Evolutionary conservation across 2,113 vertebrate species (phyloP).

Genomic region (Scalopus aquaticus): DNA sequence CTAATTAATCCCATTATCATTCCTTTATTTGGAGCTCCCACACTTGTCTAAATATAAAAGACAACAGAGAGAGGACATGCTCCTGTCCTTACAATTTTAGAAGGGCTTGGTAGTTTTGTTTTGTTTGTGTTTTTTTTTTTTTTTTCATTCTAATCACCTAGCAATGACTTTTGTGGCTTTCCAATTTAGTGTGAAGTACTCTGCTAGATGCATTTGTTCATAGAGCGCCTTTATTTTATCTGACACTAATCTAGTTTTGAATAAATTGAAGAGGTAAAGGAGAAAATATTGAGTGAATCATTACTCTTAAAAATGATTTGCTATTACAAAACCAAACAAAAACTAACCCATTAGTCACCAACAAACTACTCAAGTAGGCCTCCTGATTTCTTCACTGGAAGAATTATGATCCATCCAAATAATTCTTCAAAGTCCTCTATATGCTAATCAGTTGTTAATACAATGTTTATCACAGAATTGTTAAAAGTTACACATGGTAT

Average conservation of each 20-base stretch:
- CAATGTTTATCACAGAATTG: neutral
- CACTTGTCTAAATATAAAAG: neutral
- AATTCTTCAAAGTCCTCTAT: neutral
- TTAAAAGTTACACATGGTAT: neutral
- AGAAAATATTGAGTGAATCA: neutral
- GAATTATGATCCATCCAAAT: neutral
- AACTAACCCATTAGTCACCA: neutral
- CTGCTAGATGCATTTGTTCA: neutral
- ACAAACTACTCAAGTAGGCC: neutral
- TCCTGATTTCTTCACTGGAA: neutral
- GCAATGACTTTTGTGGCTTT: neutral
- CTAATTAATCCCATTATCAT: neutral
- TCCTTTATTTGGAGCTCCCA: neutral
- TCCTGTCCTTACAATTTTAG: neutral
- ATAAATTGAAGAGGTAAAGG: neutral
- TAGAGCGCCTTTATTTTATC: slow-evolving; percentile 20
- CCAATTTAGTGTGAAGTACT: neutral
- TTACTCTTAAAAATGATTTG: neutral
- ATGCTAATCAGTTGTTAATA: neutral
- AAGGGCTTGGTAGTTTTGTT: neutral
- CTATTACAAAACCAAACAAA: neutral
- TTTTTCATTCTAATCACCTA: neutral
- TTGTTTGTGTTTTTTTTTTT: too few relatives aligned
- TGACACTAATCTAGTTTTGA: slow-evolving; percentile 3
- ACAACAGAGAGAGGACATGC: neutral